Base-by-base conservation (phyloP, 2,888 invertebrate genomes). In the Catocala sponsa region DNA sequence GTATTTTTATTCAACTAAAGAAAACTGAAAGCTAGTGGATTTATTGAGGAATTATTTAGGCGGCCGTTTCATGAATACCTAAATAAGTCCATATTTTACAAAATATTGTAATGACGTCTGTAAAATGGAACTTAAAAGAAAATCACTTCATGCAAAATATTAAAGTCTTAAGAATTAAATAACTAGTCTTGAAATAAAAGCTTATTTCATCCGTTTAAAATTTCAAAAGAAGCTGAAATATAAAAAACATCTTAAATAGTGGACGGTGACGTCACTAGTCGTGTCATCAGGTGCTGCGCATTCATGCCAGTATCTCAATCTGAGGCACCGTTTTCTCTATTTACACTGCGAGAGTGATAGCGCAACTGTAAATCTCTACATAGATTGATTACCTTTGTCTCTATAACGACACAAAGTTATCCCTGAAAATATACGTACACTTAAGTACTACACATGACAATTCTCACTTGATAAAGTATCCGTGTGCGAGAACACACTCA, bases 1-100 rank as follows among this genome's bases (percentile, higher is more conserved):
- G 56, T 76, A 63, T 68, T 67, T 70, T 61, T 66, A 59, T 78
- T 65, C 68, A 57, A 53, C 67, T 58, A 47, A 63, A 65, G 38
- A 72, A 66, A 65, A 63, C 55, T 58, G 59, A 64, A 60, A 70
- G 70, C 63, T 65, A 32, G 55, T 54, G 58, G 54, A 47, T 59
- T 54, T 58, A 51, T 65, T 46, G 52, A 64, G 62, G 47, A 76
- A 63, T 70, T 72, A 75, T 68, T 69, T 55, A 60, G 63, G 54
- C 46, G 62, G 1, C 5, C 6, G 13, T 46, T 55, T 32, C 41
- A 51, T 35, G 51, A 33, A 55, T 51, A 41, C n/a, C n/a, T n/a
- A n/a, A 5, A 32, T 49, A 56, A 49, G 12, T 35, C n/a, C 38
- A 35, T 35, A n/a, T 46, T 13, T 46, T 15, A 0, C 13, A 9